phyloP scores from a whole-genome alignment of 1,140 invertebrate genomes.

The Tetramorium simillimum region DNA sequence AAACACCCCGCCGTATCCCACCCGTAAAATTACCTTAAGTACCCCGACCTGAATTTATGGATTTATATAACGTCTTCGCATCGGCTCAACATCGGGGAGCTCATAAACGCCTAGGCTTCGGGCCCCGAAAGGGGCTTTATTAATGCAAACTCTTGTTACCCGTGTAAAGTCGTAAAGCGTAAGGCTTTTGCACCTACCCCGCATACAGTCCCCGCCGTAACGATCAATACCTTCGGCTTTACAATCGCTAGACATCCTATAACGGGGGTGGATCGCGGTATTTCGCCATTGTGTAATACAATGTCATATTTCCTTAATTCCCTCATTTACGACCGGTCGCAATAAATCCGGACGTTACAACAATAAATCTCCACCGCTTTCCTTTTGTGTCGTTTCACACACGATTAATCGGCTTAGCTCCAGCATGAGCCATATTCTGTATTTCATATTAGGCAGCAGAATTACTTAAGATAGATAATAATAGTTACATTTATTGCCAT shows the following conservation, averaged over 20 bases:
- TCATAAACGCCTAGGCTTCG: slow-evolving; percentile 62
- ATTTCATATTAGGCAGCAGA: background rate
- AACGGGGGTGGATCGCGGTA: background rate
- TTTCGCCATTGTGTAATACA: slow-evolving; percentile 43
- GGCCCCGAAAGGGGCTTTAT: slow-evolving; percentile 64
- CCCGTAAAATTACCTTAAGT: slow-evolving; percentile 64
- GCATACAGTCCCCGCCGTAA: slow-evolving; percentile 51
- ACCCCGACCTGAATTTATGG: slow-evolving; percentile 42
- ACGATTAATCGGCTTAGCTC: slow-evolving; percentile 27
- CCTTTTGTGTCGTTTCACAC: background rate
- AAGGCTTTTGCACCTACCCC: slow-evolving; percentile 67
- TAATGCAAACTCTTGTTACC: slow-evolving; percentile 75
- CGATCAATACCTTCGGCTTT: slow-evolving; percentile 74
- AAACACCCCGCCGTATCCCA: slow-evolving; percentile 13
- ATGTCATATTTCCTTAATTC: slow-evolving; percentile 66
- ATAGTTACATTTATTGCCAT: background rate
- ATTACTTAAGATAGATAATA: background rate
- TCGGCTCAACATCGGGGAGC: slow-evolving; percentile 49
- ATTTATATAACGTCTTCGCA: slow-evolving; percentile 69
- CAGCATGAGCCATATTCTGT: background rate
- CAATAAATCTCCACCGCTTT: background rate
- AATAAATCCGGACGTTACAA: slow-evolving; percentile 22
- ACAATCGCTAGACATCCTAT: slow-evolving; percentile 59
- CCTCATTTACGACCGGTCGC: slow-evolving; percentile 51
- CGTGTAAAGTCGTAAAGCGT: slow-evolving; percentile 73